These are phyloP conservation scores for Sebastes paucispinis DNA, from an alignment of 2,797 vertebrate genomes.

Conservation along the genomic window DNA sequence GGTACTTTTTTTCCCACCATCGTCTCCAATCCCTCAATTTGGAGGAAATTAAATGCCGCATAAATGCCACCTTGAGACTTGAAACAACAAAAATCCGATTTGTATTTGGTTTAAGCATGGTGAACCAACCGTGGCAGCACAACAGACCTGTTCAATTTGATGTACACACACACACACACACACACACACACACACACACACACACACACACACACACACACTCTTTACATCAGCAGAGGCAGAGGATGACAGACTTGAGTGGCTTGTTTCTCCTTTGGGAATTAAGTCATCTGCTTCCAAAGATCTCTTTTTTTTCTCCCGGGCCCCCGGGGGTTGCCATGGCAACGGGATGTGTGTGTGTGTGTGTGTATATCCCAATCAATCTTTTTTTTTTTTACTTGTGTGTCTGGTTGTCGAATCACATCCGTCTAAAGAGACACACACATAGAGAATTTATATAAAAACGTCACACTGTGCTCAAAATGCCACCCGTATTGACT, in stretches of 20 bases:
- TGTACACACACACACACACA: neutral
- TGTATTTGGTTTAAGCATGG: neutral
- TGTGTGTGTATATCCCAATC: conserved; percentile 37
- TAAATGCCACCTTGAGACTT: neutral
- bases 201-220: neutral
- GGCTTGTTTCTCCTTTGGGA: conserved; percentile 48
- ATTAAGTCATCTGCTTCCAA: conserved; percentile 56
- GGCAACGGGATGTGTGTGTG: conserved; percentile 39
- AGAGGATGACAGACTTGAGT: conserved; percentile 42
- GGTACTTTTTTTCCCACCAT: neutral
- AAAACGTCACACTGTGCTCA: conserved; percentile 10
- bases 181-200: conserved; percentile 16
- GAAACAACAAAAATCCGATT: neutral
- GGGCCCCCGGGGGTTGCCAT: conserved; percentile 39
- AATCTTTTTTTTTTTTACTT: conserved; percentile 16
- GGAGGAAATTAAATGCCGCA: neutral
- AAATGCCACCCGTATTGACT: conserved; percentile 28
- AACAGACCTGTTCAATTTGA: conserved; percentile 11
- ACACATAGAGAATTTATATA: neutral
- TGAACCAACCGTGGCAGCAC: neutral
- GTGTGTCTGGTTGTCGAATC: conserved; percentile 1
- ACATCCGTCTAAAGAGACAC: conserved; percentile 8
- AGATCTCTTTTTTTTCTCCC: conserved; percentile 14
- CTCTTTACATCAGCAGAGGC: neutral
- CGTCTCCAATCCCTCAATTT: neutral